Conservation (phyloP, 2,797 vertebrate species). For the Spea hammondii region DNA sequence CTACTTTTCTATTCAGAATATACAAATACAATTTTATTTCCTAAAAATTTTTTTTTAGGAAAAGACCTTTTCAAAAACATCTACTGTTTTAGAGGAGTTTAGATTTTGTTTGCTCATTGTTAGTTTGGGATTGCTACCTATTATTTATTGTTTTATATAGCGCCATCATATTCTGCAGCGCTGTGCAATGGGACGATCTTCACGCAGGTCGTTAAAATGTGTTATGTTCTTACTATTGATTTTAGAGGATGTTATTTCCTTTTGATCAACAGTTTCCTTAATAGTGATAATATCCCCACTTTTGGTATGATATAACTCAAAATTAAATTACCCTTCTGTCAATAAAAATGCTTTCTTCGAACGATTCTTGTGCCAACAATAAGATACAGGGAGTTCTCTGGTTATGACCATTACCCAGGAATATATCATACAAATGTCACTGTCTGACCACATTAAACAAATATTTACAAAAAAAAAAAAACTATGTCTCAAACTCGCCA, state of each 20-base stretch:
- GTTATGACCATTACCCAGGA: conserved; percentile 31
- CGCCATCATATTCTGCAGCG: too few species aligned
- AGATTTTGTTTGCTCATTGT: too few species aligned
- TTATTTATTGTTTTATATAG: too few species aligned
- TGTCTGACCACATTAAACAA: conserved; percentile 37
- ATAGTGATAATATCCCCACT: conserved; percentile 60
- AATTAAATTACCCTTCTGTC: conserved; percentile 61
- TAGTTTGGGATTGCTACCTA: too few species aligned
- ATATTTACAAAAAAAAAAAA: conserved; percentile 39
- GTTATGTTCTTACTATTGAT: conserved; percentile 30
- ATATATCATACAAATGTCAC: conserved; percentile 32
- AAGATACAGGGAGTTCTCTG: conserved; percentile 57
- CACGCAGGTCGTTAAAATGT: too few species aligned
- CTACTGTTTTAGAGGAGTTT: too few species aligned
- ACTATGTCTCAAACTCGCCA: conserved; percentile 21
- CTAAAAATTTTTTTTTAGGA: too few species aligned
- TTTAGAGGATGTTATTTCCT: conserved; percentile 24
- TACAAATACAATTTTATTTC: too few species aligned
- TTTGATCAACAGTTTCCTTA: conserved; percentile 58
- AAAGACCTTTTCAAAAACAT: too few species aligned
- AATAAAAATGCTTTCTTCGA: conserved; percentile 61
- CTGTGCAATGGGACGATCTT: too few species aligned
- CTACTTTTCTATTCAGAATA: too few species aligned
- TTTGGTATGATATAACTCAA: conserved; percentile 61
- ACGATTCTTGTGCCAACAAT: conserved; percentile 61